Evolutionary conservation across 2,113 vertebrate species (phyloP), one percentile per base, ranked within the genome.

Genomic region (Ctenomys sociabilis): DNA sequence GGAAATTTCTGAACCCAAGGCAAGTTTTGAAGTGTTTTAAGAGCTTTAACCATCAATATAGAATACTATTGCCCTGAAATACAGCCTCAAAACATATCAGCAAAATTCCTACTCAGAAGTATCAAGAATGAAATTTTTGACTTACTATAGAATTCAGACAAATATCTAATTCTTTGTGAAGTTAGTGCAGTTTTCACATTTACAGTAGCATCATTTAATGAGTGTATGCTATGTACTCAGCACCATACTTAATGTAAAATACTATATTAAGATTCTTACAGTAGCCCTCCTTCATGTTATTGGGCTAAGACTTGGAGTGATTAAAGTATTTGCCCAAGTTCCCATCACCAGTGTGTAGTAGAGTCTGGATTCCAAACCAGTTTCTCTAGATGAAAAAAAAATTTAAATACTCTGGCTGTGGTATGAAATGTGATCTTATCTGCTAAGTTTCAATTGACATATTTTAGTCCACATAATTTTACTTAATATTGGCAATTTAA

Each of bases 111-210:
- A 40, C 49, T 52, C 63, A 35, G 1, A 75, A 43, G 17, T 86
- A 22, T 45, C 7, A 85, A 64, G 70, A 81, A 86, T 52, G 73
- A 66, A 91, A 88, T 24, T 8, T 61, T 63, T 92, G 83, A 40
- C 3, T 82, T 57, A 57, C 7, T 30, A 19, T 7, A 59, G 45
- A 90, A 78, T 54, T 72, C 45, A 82, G 37, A 81, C 13, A 40
- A 77, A 52, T 17, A 0, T 66, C 43, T 2, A 52, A 35, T 77
- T 81, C 28, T 43, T 52, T 59, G 21, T 94, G 22, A 86, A 49
- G 37, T 85, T 91, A n/a, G 30, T 26, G 78, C 22, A 77, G 7
- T 81, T 91, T 61, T 85, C 52, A 43, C 83, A 54, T 78, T 96
- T 49, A 19, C 12, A 66, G 83, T 91, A 80, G 4, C 11, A 40